Evolutionary conservation across 2,113 vertebrate genomes (phyloP).

Genomic region (Otolemur garnettii): DNA sequence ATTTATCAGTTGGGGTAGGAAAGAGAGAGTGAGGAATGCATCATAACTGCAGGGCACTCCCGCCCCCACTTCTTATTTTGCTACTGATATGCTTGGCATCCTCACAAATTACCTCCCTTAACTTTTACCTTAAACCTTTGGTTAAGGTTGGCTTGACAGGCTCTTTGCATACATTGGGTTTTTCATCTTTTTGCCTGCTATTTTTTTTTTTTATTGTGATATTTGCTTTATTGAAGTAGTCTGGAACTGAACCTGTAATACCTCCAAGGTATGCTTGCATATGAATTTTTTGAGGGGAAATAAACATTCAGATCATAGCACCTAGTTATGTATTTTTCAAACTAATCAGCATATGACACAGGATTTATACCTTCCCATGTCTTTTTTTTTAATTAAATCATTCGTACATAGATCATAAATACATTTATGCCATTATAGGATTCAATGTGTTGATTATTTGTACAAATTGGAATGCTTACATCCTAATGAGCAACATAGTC

Average conservation of each 20-base stretch:
- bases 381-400: background rate
- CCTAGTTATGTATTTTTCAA: background rate
- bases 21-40: background rate
- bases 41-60: background rate
- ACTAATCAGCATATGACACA: background rate
- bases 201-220: background rate
- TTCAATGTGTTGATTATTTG: too few species aligned
- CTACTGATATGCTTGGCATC: background rate
- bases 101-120: background rate
- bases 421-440: too few species aligned
- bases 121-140: background rate
- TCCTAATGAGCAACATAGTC: too few species aligned
- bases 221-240: too few species aligned
- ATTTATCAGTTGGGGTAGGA: background rate
- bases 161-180: background rate
- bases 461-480: too few species aligned
- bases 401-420: too few species aligned
- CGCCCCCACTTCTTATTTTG: background rate
- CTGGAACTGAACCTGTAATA: too few species aligned
- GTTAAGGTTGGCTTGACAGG: background rate
- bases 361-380: background rate
- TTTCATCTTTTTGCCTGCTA: background rate
- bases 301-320: background rate
- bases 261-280: too few species aligned
- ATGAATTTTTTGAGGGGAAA: background rate